Evolutionary conservation across 2,797 vertebrate genomes (phyloP).

Genomic region (Gastrophryne carolinensis): DNA sequence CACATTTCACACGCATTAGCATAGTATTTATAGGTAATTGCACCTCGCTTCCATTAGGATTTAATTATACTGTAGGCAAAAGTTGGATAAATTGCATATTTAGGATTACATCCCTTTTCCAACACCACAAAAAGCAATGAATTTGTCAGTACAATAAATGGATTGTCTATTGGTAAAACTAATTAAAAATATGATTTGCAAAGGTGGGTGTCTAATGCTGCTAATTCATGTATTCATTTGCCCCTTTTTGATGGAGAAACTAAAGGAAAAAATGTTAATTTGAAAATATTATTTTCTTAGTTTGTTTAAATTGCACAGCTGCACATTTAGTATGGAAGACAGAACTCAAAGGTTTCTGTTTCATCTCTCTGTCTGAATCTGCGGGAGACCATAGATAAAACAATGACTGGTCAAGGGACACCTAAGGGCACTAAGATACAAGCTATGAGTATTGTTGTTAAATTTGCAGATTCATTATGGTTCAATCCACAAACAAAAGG

Average conservation of each 20-base stretch:
- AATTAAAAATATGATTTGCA: constrained; percentile 51
- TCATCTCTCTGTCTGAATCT: too few species aligned
- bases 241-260: constrained; percentile 10
- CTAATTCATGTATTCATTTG: constrained; percentile 35
- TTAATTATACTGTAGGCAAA: constrained; percentile 50
- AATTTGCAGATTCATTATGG: too few species aligned
- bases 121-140: constrained; percentile 24
- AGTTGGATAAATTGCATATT: constrained; percentile 50
- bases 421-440: too few species aligned
- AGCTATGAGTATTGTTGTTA: too few species aligned
- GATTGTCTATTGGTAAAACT: constrained; percentile 44
- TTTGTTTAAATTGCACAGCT: constrained; percentile 10
- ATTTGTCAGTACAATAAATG: constrained; percentile 30
- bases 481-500: too few species aligned
- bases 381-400: too few species aligned
- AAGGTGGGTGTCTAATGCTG: constrained; percentile 38
- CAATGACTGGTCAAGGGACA: too few species aligned
- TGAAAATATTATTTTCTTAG: background rate
- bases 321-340: constrained; percentile 20
- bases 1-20: constrained; percentile 50
- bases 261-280: constrained; percentile 9
- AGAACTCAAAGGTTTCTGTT: too few species aligned
- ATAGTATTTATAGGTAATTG: constrained; percentile 53
- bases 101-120: constrained; percentile 42
- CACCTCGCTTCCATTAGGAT: constrained; percentile 52